These are phyloP conservation scores for Denticeps clupeoides DNA, from an alignment of 2,797 vertebrate genomes.

Conservation along the genomic window DNA sequence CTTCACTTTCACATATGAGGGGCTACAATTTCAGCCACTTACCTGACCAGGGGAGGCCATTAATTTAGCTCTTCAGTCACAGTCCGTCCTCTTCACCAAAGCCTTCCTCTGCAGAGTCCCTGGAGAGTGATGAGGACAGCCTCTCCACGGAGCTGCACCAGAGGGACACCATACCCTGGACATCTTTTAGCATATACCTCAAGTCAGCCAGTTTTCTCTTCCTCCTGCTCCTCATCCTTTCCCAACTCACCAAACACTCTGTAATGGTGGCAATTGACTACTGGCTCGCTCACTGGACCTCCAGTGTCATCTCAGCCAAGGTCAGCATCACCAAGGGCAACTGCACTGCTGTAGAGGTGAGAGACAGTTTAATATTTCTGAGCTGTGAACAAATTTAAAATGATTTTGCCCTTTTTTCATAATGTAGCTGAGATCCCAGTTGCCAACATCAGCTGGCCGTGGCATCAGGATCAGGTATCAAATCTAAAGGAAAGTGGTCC, in stretches of 20 bases:
- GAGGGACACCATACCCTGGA: slow-evolving; percentile 87
- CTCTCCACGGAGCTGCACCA: slow-evolving; percentile 78
- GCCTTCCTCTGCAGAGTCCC: slow-evolving; percentile 68
- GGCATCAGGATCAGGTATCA: no score
- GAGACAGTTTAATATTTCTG: slow-evolving; percentile 2
- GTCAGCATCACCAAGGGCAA: slow-evolving; percentile 45
- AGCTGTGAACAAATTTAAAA: no score
- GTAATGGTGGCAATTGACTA: slow-evolving; percentile 91
- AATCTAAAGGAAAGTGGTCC: no score
- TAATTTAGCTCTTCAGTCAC: no score
- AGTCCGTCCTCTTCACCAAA: no score
- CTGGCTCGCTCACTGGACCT: slow-evolving; percentile 91
- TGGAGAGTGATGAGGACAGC: slow-evolving; percentile 82
- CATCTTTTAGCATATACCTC: slow-evolving; percentile 80
- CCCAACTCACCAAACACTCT: slow-evolving; percentile 89
- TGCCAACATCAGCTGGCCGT: no score
- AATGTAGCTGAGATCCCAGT: no score
- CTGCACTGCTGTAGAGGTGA: slow-evolving; percentile 68
- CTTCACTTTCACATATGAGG: no score
- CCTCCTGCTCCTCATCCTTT: slow-evolving; percentile 75
- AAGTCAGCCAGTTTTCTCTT: slow-evolving; percentile 77
- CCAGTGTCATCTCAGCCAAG: slow-evolving; percentile 55
- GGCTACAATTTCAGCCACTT: no score
- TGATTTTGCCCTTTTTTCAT: no score
- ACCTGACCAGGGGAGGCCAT: no score